These are phyloP conservation scores for Epinephelus malabaricus DNA, from an alignment of 2,797 vertebrate species.

Conservation along the genomic window DNA sequence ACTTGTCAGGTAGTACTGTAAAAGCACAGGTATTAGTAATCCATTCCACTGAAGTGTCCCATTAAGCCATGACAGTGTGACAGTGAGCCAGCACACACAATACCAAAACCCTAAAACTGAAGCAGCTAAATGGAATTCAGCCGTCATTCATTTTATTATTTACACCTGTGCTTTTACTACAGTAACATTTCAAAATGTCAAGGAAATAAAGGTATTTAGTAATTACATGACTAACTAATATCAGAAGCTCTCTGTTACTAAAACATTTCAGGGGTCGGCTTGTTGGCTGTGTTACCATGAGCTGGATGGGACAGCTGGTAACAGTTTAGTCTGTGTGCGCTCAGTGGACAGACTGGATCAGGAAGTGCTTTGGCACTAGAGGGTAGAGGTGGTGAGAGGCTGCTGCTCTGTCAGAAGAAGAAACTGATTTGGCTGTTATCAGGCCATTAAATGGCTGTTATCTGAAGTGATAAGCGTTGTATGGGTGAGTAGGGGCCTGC, in stretches of 20 bases:
- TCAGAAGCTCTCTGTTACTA: background rate
- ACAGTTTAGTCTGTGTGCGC: background rate
- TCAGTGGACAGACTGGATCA: background rate
- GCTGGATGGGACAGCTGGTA: background rate
- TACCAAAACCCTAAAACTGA: constrained; percentile 1
- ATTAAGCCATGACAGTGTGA: background rate
- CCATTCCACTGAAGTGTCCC: background rate
- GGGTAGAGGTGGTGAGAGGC: background rate
- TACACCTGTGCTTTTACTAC: background rate
- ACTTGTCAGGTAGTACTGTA: background rate
- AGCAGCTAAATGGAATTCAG: background rate
- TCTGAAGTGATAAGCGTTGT: no score
- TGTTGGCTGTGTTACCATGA: no score
- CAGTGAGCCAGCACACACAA: background rate
- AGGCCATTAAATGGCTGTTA: no score
- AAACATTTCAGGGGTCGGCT: background rate
- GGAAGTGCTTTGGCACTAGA: background rate
- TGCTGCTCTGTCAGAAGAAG: background rate
- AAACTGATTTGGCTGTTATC: no score
- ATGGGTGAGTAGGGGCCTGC: no score
- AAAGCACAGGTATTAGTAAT: background rate
- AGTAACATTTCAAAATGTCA: background rate
- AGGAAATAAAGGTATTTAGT: background rate
- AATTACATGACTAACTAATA: background rate
- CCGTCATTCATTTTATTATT: background rate